Base-by-base conservation (phyloP, 2,888 invertebrate species). In the Cyclophora punctaria region DNA sequence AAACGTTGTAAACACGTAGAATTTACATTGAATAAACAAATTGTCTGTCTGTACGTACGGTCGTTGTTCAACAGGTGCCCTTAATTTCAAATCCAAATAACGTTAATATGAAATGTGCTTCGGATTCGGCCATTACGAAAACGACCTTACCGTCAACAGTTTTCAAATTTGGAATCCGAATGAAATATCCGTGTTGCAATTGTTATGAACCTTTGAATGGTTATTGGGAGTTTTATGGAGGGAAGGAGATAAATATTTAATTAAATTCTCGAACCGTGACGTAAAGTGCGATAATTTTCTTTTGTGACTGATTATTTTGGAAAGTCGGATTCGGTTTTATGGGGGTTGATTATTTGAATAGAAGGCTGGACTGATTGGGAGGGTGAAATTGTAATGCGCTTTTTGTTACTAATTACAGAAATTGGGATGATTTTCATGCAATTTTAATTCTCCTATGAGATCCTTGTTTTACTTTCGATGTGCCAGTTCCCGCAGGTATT, bases 11-110 rank as follows among this genome's bases (percentile, higher is more conserved):
- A 68, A 67, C 62, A 65, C 61, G 63, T 72, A 69, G 74, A 78
- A 80, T 80, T 77, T 76, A 73, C 76, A 75, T 75, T 73, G 69
- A 68, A 74, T 74, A 80, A 80, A 81, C 82, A 82, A 78, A 81
- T 81, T 79, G 73, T 78, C 74, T 63, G 68, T 20, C 55, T 57
- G 62, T 59, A 55, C 60, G 54, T 55, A 49, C 46, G 52, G 62
- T 60, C 55, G 58, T 20, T 20, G 62, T 57, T 69, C 82, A 84
- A 84, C 84, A 84, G 84, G 84, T 83, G 84, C 71, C 69, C 69
- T 72, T 79, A 78, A 83, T 83, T 83, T 77, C 71, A 67, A 77
- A 76, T 77, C 75, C 75, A 80, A 83, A 83, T 78, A 79, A 77
- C 75, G 69, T 71, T 63, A 71, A 74, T 66, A 64, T 58, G 57